Conservation (phyloP, 2,113 vertebrate genomes). For the Gymnarchus niloticus region DNA sequence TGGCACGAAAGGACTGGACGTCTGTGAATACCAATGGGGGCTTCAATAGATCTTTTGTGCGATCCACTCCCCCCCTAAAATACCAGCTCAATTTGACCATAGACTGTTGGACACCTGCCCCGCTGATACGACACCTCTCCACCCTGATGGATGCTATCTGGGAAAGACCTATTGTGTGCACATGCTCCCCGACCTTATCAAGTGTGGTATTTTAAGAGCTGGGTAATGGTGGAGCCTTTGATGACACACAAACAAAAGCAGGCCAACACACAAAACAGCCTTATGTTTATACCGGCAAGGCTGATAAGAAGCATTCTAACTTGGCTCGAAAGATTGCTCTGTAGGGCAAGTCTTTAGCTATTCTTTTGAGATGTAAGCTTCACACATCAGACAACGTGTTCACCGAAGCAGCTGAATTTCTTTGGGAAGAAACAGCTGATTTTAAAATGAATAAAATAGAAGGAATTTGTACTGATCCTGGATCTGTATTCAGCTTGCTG, state of each 20-base stretch:
- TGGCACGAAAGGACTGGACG: constrained; percentile 12
- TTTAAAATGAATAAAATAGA: neutral
- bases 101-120: constrained; percentile 62
- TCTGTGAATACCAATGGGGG: neutral
- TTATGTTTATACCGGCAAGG: neutral
- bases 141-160: neutral
- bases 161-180: neutral
- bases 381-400: neutral
- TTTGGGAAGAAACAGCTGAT: neutral
- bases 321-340: neutral
- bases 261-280: neutral
- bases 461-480: neutral
- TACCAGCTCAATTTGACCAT: neutral
- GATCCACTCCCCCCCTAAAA: neutral
- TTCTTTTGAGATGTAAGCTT: neutral
- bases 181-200: neutral
- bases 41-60: constrained; percentile 9
- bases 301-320: neutral
- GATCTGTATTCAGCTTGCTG: neutral
- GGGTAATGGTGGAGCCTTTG: neutral
- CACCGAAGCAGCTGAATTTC: neutral
- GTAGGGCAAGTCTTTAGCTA: neutral
- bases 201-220: neutral
- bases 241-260: neutral
- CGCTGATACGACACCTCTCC: constrained; percentile 1